Evolutionary conservation across 1,140 invertebrate genomes (phyloP).

Genomic region (Teleogryllus occipitalis): DNA sequence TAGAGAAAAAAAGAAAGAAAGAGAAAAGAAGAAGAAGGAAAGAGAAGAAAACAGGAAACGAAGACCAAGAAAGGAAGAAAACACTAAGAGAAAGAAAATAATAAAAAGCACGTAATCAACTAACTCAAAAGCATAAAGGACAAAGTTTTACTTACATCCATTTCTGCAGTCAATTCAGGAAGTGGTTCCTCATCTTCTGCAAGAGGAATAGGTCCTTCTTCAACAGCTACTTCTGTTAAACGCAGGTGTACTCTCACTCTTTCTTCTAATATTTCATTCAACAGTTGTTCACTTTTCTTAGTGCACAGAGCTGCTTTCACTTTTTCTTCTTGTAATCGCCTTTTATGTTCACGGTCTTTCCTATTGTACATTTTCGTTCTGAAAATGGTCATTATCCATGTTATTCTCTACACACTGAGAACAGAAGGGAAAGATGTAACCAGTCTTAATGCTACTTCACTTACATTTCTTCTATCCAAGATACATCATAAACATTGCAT

Average conservation of each 20-base stretch:
- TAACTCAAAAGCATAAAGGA: background rate
- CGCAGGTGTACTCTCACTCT: background rate
- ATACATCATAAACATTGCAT: background rate
- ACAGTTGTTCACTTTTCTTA: background rate
- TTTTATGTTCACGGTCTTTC: background rate
- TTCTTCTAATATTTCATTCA: background rate
- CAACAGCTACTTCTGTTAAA: background rate
- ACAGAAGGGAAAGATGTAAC: background rate
- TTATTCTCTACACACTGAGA: background rate
- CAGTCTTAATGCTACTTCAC: background rate
- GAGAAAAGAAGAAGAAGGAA: background rate
- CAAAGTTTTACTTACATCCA: constrained; percentile 23
- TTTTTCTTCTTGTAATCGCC: constrained; percentile 8
- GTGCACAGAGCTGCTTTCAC: background rate
- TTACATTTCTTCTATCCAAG: background rate
- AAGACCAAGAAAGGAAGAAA: background rate
- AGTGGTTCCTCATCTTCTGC: constrained; percentile 30
- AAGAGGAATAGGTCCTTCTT: constrained; percentile 22
- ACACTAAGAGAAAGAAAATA: too few species aligned
- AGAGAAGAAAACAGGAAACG: background rate
- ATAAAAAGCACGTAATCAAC: too few species aligned
- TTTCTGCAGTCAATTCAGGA: constrained; percentile 31
- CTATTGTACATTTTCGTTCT: background rate
- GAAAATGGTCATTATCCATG: background rate
- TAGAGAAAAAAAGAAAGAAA: background rate